phyloP scores from a whole-genome alignment of 64 coral and sea anemone species.

The Pachyseris speciosa region DNA sequence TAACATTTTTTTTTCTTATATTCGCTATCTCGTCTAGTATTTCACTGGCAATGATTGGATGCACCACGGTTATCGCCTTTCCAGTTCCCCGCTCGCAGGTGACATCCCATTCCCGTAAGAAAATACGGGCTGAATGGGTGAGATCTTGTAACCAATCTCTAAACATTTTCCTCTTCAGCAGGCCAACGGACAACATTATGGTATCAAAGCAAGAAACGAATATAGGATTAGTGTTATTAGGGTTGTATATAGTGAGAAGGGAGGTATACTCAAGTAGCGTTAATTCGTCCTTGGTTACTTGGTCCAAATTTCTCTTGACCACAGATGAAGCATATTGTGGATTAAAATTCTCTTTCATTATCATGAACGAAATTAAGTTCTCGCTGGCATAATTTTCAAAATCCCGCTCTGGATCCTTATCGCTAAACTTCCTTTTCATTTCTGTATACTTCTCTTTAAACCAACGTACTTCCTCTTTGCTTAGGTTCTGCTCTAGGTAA shows the following conservation, averaged over 20 bases:
- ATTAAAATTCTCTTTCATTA: slow-evolving; percentile 81
- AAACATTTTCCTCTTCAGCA: neutral
- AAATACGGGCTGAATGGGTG: slow-evolving; percentile 45
- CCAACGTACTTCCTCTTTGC: slow-evolving; percentile 30
- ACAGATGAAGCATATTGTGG: slow-evolving; percentile 41
- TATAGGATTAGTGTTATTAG: slow-evolving; percentile 7
- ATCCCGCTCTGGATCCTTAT: slow-evolving; percentile 27
- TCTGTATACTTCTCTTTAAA: slow-evolving; percentile 60
- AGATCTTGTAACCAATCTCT: slow-evolving; percentile 65
- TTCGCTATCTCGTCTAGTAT: slow-evolving; percentile 19
- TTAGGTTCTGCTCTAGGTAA: slow-evolving; percentile 25
- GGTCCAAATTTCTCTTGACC: slow-evolving; percentile 38
- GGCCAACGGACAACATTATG: slow-evolving; percentile 39
- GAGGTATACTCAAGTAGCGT: slow-evolving; percentile 47
- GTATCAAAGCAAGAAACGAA: slow-evolving; percentile 64
- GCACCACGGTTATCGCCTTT: slow-evolving; percentile 55
- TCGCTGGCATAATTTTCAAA: slow-evolving; percentile 56
- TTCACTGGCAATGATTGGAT: slow-evolving; percentile 44
- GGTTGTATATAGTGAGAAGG: slow-evolving; percentile 48
- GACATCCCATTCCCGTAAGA: slow-evolving; percentile 39
- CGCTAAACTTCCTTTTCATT: slow-evolving; percentile 13
- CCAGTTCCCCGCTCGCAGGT: slow-evolving; percentile 51
- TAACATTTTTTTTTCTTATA: neutral
- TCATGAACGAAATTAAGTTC: slow-evolving; percentile 71
- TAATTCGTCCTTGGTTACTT: slow-evolving; percentile 26